Percentiles rank a stretch among this genome's conserved stretches.
Evolutionary conservation across 2,113 vertebrate species (phyloP).

Genomic region (Rhinichthys klamathensis): DNA sequence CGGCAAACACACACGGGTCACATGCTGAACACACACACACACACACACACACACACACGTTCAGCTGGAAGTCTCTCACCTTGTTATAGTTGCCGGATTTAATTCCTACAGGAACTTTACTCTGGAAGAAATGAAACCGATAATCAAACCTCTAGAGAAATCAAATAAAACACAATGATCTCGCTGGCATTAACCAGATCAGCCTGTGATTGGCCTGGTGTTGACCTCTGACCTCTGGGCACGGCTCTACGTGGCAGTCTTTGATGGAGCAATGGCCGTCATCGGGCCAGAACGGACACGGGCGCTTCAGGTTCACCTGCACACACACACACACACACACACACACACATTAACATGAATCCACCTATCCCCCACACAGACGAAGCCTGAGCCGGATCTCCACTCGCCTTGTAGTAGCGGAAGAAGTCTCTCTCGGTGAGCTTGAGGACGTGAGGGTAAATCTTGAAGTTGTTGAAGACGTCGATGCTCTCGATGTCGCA

Average conservation of each 20-base stretch:
- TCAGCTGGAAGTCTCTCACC: constrained; percentile 72
- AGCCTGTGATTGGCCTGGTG: neutral
- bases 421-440: constrained; percentile 93
- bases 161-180: too few relatives aligned
- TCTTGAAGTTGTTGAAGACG: constrained; percentile 95
- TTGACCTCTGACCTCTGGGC: constrained; percentile 87
- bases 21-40: too few relatives aligned
- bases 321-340: too few relatives aligned
- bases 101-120: constrained; percentile 92
- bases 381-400: too few relatives aligned
- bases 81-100: constrained; percentile 95
- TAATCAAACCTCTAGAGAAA: too few relatives aligned
- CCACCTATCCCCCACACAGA: too few relatives aligned
- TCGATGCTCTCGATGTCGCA: constrained; percentile 98
- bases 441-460: constrained; percentile 89
- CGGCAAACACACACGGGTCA: too few relatives aligned
- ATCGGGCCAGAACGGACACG: constrained; percentile 94
- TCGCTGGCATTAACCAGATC: too few relatives aligned
- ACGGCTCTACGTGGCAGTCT: constrained; percentile 96
- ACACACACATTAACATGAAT: too few relatives aligned
- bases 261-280: constrained; percentile 95
- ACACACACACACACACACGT: too few relatives aligned
- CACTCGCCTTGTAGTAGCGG: constrained; percentile 90
- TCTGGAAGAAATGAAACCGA: constrained; percentile 71
- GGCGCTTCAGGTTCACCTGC: constrained; percentile 93